Conservation (phyloP, 2,113 vertebrate genomes). For the Echinops telfairi region DNA sequence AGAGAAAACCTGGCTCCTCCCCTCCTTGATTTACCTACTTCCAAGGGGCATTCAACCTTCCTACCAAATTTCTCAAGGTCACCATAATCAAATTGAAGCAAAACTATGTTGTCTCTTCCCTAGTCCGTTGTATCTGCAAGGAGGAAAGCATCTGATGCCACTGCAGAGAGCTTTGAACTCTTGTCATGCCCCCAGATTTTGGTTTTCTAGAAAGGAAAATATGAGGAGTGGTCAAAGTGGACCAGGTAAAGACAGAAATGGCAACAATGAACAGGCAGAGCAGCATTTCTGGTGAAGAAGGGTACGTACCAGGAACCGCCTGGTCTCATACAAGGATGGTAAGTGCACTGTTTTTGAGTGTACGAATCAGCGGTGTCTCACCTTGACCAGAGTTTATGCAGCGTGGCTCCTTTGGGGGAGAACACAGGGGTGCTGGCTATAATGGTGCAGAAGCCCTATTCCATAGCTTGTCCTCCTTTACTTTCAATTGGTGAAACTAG, state of each 20-base stretch:
- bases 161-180: constrained; percentile 17
- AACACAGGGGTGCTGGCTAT: neutral
- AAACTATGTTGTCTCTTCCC: neutral
- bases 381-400: neutral
- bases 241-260: constrained; percentile 14
- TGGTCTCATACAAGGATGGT: neutral
- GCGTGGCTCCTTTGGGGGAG: neutral
- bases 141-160: constrained; percentile 14
- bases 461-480: neutral
- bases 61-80: neutral
- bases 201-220: neutral
- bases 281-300: neutral
- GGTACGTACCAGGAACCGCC: neutral
- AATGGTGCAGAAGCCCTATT: neutral
- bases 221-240: constrained; percentile 3
- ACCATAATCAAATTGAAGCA: neutral
- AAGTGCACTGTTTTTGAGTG: neutral
- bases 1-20: constrained; percentile 26
- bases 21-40: neutral
- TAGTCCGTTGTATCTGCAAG: neutral
- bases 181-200: neutral
- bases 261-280: neutral
- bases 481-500: constrained; percentile 34
- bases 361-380: neutral
- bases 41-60: neutral